Conservation (phyloP, 2,113 vertebrate species). For the Coturnix japonica region DNA sequence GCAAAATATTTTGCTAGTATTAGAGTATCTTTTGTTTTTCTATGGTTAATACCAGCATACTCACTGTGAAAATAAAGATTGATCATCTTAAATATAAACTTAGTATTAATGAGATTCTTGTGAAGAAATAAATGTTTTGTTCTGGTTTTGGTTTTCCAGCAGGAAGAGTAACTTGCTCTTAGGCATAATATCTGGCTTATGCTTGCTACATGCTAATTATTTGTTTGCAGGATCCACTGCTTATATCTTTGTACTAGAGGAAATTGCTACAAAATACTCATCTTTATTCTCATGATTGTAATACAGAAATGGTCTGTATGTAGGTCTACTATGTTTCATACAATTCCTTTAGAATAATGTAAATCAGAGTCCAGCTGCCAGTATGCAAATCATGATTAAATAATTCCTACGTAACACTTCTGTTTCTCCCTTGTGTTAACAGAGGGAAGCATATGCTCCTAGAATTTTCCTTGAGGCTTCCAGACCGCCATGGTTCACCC, state of each 20-base stretch:
- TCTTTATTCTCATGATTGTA: not conserved
- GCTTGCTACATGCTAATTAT: not conserved
- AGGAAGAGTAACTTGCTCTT: not conserved
- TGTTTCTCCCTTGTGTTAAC: constrained; percentile 15
- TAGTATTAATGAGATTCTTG: not conserved
- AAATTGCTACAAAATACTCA: not conserved
- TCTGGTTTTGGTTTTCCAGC: not conserved
- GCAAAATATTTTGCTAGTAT: not conserved
- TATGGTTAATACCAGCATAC: not conserved
- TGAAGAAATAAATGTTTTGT: not conserved
- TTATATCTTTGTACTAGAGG: not conserved
- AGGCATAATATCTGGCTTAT: not conserved
- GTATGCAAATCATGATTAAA: not conserved
- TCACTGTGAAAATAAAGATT: not conserved
- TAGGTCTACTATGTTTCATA: not conserved
- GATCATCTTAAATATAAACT: not conserved
- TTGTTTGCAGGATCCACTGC: not conserved
- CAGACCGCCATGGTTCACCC: constrained; percentile 95
- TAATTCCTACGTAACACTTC: not conserved
- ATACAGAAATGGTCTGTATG: not conserved
- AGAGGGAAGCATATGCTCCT: constrained; percentile 96
- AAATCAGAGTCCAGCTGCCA: not conserved
- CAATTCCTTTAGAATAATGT: not conserved
- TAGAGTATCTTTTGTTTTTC: no score
- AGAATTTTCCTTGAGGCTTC: constrained; percentile 93